Evolutionary conservation across 2,888 invertebrate species (phyloP).

Genomic region (Spicauda simplicius): DNA sequence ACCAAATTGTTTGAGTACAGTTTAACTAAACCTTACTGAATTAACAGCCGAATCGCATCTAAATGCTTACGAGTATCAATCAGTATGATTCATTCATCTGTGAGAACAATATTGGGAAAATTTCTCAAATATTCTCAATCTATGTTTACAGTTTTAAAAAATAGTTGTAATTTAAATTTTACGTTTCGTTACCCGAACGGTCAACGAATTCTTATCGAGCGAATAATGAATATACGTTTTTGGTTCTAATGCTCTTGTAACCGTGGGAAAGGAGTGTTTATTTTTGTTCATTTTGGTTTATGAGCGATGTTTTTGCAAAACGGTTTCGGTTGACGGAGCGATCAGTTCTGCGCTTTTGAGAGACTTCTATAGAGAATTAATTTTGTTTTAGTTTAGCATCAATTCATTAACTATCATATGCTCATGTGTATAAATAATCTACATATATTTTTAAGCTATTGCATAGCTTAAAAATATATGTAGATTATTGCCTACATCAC

Average conservation of each 20-base stretch:
- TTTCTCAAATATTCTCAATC: constrained; percentile 25
- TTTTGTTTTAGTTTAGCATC: constrained; percentile 55
- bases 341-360: constrained; percentile 68
- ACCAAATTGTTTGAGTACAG: background rate
- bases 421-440: constrained; percentile 55
- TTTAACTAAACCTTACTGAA: constrained; percentile 4
- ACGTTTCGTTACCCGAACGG: constrained; percentile 36
- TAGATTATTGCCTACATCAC: no score
- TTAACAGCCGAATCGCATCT: constrained; percentile 11
- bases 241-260: constrained; percentile 49
- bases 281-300: constrained; percentile 54
- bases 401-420: constrained; percentile 65
- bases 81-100: constrained; percentile 21
- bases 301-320: constrained; percentile 63
- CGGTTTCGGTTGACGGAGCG: constrained; percentile 61
- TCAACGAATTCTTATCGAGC: constrained; percentile 48
- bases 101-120: constrained; percentile 22
- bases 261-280: constrained; percentile 68
- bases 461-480: no score
- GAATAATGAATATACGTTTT: constrained; percentile 42
- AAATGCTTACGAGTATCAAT: constrained; percentile 17
- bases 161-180: constrained; percentile 28
- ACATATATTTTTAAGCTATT: no score
- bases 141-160: constrained; percentile 32
- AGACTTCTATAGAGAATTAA: constrained; percentile 55